Conservation (phyloP, 2,797 vertebrate genomes). For the Malacoctenus gilli region DNA sequence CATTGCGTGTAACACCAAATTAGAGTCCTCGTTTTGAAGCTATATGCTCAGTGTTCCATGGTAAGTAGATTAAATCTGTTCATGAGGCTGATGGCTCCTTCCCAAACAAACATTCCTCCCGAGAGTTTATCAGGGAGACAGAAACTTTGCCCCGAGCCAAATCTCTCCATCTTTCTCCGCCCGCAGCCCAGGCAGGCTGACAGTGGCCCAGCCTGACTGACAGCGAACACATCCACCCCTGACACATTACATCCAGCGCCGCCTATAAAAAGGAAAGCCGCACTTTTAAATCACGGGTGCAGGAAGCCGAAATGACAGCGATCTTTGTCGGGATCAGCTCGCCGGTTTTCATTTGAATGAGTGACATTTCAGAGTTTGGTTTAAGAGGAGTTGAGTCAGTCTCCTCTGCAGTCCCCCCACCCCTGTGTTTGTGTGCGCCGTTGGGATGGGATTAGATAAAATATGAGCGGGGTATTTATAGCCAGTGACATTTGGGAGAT, state of each 20-base stretch:
- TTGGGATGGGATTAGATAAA: slow-evolving; percentile 55
- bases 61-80: slow-evolving; percentile 64
- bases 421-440: slow-evolving; percentile 23
- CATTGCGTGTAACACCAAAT: slow-evolving; percentile 50
- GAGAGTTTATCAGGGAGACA: slow-evolving; percentile 39
- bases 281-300: not conserved
- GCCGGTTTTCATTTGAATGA: not conserved
- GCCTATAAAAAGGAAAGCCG: slow-evolving; percentile 8
- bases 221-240: slow-evolving; percentile 24
- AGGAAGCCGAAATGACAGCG: not conserved
- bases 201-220: slow-evolving; percentile 6
- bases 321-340: too few relatives aligned
- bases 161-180: not conserved
- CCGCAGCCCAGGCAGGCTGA: too few relatives aligned
- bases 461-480: slow-evolving; percentile 71
- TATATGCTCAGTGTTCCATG: slow-evolving; percentile 64
- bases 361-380: not conserved
- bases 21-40: slow-evolving; percentile 58
- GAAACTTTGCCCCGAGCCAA: slow-evolving; percentile 46
- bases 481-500: slow-evolving; percentile 67
- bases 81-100: slow-evolving; percentile 43
- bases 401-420: not conserved
- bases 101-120: slow-evolving; percentile 68
- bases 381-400: not conserved
- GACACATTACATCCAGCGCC: slow-evolving; percentile 27